Conservation (phyloP, 2,797 vertebrate genomes). For the Clarias laeviceps region DNA sequence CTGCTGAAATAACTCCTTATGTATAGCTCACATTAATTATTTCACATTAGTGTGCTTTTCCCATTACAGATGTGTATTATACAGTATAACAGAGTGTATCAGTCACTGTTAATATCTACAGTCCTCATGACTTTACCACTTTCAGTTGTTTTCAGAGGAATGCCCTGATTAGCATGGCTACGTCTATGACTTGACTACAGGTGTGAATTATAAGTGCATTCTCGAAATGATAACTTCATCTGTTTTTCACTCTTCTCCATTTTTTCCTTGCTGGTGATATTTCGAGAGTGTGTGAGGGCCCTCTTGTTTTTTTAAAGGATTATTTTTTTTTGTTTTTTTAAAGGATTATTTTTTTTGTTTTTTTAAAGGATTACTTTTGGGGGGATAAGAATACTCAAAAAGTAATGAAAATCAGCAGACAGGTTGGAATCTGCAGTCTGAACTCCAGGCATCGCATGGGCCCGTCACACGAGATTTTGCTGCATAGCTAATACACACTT, state of each 20-base stretch:
- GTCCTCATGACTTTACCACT: background rate
- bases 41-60: conserved; percentile 42
- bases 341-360: no score
- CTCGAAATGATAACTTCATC: background rate
- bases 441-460: no score
- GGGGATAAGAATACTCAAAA: no score
- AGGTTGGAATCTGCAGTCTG: no score
- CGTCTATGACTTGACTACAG: background rate
- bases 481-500: no score
- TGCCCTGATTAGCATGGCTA: background rate
- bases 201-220: background rate
- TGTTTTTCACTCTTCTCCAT: background rate
- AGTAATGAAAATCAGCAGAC: no score
- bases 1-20: conserved; percentile 45
- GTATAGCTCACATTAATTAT: conserved; percentile 35
- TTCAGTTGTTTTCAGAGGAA: conserved; percentile 16
- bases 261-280: background rate
- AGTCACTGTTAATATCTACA: background rate
- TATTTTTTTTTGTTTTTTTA: no score
- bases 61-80: conserved; percentile 22
- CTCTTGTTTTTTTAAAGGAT: no score
- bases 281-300: background rate
- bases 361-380: no score
- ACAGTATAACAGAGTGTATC: conserved; percentile 18
- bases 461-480: no score